Percentiles rank a stretch among this genome's conserved stretches.
Evolutionary conservation across 2,113 vertebrate genomes (phyloP).

Genomic region (Xenotilapia caudafasciata): DNA sequence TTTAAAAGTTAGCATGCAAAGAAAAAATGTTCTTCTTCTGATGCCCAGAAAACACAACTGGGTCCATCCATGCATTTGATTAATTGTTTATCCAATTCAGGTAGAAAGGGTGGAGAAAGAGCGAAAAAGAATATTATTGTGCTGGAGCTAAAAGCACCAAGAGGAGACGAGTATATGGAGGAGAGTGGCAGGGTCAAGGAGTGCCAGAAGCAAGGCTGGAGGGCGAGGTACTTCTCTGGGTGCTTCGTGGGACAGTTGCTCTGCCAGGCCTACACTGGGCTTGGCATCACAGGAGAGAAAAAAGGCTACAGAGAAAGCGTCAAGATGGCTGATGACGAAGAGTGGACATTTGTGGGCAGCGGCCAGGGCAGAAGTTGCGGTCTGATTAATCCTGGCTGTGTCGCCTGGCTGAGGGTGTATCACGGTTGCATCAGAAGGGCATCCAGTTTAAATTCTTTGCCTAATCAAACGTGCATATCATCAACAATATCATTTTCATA

Average conservation of each 20-base stretch:
- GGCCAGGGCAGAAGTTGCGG: background rate
- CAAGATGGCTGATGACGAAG: background rate
- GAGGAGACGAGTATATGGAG: background rate
- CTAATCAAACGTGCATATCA: background rate
- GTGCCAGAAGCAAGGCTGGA: background rate
- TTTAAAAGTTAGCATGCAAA: background rate
- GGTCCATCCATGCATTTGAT: background rate
- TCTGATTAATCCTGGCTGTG: background rate
- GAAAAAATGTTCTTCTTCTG: background rate
- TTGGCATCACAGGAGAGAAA: background rate
- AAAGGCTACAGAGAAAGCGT: accelerated
- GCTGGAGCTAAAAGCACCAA: background rate
- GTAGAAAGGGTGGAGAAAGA: background rate
- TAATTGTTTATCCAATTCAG: background rate
- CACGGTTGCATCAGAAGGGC: background rate
- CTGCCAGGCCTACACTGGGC: background rate
- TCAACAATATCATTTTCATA: background rate
- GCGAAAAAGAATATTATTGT: background rate
- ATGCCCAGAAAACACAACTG: background rate
- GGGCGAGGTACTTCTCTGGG: background rate
- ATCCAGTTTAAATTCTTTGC: background rate
- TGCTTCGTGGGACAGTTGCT: background rate
- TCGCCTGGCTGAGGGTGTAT: background rate
- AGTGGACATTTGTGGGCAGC: background rate
- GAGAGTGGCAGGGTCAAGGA: background rate